These are phyloP conservation scores for Colossoma macropomum DNA, from an alignment of 2,113 vertebrate species.

Conservation along the genomic window DNA sequence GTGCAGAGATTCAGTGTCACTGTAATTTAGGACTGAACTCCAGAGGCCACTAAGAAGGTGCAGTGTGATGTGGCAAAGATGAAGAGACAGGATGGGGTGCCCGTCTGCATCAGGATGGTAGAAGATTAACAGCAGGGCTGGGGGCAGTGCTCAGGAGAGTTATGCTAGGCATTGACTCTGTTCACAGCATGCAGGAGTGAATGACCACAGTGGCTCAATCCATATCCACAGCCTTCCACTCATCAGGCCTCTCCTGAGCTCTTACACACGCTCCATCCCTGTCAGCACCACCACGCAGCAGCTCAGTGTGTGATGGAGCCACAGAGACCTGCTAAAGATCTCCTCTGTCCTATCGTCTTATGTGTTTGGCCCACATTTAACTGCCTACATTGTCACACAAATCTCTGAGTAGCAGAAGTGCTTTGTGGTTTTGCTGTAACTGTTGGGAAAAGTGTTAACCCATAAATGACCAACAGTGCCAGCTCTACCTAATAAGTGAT, in stretches of 20 bases:
- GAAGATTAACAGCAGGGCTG: slow-evolving; percentile 68
- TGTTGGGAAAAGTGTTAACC: neutral
- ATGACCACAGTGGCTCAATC: slow-evolving; percentile 59
- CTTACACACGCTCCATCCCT: slow-evolving; percentile 39
- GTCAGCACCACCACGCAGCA: neutral
- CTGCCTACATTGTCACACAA: neutral
- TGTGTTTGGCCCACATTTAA: slow-evolving; percentile 3
- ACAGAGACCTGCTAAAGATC: slow-evolving; percentile 22
- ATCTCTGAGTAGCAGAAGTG: neutral
- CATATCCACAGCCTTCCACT: slow-evolving; percentile 65
- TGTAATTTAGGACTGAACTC: slow-evolving; percentile 11
- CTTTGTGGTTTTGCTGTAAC: neutral
- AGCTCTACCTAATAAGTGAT: too few species aligned
- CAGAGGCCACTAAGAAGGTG: slow-evolving; percentile 4
- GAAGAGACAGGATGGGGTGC: slow-evolving; percentile 55
- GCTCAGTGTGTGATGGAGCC: neutral
- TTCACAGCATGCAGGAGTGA: slow-evolving; percentile 70
- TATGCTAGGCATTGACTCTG: slow-evolving; percentile 71
- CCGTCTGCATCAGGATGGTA: slow-evolving; percentile 60
- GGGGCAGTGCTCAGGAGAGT: slow-evolving; percentile 63
- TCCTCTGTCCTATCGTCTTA: neutral
- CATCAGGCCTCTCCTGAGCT: slow-evolving; percentile 36
- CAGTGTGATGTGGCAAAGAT: slow-evolving; percentile 55
- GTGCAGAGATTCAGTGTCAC: neutral
- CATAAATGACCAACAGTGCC: neutral